Evolutionary conservation across 2,888 invertebrate species (phyloP).

Genomic region (Liodrosophila aerea): DNA sequence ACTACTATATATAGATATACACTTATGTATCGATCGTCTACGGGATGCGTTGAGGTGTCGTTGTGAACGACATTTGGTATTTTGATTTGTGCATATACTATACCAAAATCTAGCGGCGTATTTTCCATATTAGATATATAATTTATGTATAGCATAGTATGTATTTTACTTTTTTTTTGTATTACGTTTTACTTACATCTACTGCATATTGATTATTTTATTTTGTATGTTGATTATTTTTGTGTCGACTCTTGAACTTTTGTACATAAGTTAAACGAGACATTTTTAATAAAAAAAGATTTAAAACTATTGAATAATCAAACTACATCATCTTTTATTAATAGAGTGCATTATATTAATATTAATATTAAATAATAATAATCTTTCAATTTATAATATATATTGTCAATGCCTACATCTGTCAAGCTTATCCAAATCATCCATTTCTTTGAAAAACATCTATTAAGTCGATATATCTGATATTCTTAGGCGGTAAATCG

Average conservation of each 20-base stretch:
- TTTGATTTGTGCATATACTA: conserved; percentile 16
- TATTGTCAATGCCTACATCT: no score
- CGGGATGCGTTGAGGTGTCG: conserved; percentile 23
- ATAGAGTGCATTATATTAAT: no score
- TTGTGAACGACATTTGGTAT: conserved; percentile 47
- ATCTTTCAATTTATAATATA: no score
- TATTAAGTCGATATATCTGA: no score
- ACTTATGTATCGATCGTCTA: conserved; percentile 21
- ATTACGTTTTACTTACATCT: conserved; percentile 35
- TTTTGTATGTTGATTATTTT: background rate
- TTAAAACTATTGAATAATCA: conserved; percentile 1
- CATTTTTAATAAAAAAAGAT: conserved; percentile 34
- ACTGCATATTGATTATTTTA: no score
- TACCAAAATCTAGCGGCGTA: conserved; percentile 42
- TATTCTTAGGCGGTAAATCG: no score
- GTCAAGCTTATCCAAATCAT: no score
- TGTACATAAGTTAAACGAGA: conserved; percentile 26
- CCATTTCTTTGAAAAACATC: no score
- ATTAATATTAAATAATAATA: no score
- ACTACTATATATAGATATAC: background rate
- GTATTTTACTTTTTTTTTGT: conserved; percentile 33
- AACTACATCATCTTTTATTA: no score
- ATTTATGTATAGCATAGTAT: conserved; percentile 27
- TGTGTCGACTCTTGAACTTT: background rate
- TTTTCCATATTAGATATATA: conserved; percentile 33